Percentiles rank a stretch among this genome's conserved stretches.
Conservation (phyloP, 2,113 vertebrate genomes). For the Aldabrachelys gigantea region DNA sequence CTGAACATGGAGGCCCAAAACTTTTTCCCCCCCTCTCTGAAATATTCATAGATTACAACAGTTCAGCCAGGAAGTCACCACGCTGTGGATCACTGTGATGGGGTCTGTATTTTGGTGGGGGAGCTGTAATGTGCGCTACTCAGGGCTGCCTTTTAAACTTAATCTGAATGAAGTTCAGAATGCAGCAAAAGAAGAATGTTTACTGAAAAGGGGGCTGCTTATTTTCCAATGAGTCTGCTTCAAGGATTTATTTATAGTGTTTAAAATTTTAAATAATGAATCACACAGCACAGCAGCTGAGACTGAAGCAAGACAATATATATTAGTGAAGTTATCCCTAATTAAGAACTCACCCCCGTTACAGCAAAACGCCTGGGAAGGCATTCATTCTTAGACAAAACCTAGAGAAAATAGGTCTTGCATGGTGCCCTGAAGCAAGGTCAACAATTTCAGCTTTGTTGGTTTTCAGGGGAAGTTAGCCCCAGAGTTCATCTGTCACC, state of each 20-base stretch:
- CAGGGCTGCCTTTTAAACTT: not conserved
- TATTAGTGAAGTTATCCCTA: not conserved
- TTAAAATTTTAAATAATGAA: not conserved
- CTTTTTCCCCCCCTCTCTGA: not conserved
- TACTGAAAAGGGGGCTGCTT: not conserved
- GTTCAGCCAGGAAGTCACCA: no score
- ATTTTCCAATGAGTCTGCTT: not conserved
- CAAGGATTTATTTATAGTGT: not conserved
- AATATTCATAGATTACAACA: not conserved
- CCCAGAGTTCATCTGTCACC: not conserved
- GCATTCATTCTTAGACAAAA: not conserved
- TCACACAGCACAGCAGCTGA: not conserved
- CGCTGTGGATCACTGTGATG: no score
- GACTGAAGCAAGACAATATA: not conserved
- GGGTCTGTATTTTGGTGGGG: no score
- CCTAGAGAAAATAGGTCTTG: not conserved
- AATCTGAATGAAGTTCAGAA: not conserved
- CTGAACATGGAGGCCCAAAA: not conserved
- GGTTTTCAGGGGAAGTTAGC: not conserved
- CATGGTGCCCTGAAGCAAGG: not conserved
- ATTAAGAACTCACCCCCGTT: not conserved
- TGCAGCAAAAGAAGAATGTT: not conserved
- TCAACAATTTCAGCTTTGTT: not conserved
- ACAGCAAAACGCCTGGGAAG: not conserved
- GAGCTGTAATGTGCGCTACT: not conserved